A percentile compares a stretch with the other conserved stretches of the same genome.
Evolutionary conservation across 64 coral and sea anemone species (phyloP).

Genomic region (Acropora yongei): DNA sequence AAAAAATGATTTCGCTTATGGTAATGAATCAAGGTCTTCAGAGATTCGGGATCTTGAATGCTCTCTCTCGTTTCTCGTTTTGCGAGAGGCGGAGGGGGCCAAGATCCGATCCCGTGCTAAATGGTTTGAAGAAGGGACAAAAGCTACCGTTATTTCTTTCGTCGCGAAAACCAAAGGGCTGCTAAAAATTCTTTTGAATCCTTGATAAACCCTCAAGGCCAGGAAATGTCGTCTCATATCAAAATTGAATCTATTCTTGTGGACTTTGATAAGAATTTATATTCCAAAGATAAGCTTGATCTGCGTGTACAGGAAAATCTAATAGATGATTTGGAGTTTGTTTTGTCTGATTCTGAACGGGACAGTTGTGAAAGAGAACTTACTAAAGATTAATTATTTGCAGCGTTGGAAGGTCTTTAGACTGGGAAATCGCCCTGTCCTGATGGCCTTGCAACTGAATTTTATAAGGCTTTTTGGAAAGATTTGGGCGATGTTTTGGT

Average conservation of each 20-base stretch:
- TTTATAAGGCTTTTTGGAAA: slow-evolving; percentile 42
- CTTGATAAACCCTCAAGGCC: not conserved
- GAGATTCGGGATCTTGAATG: not conserved
- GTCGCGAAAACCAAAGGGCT: not conserved
- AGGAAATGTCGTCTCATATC: not conserved
- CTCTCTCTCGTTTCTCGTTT: not conserved
- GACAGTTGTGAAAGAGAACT: slow-evolving; percentile 19
- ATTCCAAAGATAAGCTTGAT: no score
- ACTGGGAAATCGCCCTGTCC: not conserved
- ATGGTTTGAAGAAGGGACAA: slow-evolving; percentile 58
- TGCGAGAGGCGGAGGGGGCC: not conserved
- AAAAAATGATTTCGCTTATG: not conserved
- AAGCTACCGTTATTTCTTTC: slow-evolving; percentile 25
- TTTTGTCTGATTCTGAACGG: not conserved
- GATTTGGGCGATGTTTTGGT: slow-evolving; percentile 1
- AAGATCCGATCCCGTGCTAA: not conserved
- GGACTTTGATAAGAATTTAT: no score
- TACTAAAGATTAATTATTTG: not conserved
- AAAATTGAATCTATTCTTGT: not conserved
- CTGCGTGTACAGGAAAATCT: no score
- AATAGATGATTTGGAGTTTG: no score
- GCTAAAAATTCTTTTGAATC: not conserved
- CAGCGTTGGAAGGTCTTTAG: not conserved
- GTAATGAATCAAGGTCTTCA: not conserved
- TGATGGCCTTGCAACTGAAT: slow-evolving; percentile 53